Evolutionary conservation across 2,113 vertebrate species (phyloP).

Genomic region (Shinisaurus crocodilurus): DNA sequence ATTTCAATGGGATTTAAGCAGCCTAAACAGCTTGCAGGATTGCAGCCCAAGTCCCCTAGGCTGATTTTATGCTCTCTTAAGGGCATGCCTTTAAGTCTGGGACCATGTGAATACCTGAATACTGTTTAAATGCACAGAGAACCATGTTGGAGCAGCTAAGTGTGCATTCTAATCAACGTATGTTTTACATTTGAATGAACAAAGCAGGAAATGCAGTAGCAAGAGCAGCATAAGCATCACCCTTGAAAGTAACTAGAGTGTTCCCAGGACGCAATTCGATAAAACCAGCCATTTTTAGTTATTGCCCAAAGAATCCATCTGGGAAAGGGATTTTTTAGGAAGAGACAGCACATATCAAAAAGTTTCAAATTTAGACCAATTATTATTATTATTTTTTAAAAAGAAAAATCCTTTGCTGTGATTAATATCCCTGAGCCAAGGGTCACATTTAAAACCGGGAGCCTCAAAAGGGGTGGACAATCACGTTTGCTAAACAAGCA

Average conservation of each 20-base stretch:
- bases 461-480: background rate
- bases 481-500: background rate
- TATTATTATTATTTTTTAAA: background rate
- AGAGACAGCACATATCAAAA: no score
- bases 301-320: background rate
- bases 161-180: background rate
- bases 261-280: background rate
- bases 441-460: background rate
- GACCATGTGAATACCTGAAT: background rate
- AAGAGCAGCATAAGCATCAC: background rate
- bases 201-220: background rate
- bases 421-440: no score
- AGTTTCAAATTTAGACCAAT: background rate
- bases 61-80: background rate
- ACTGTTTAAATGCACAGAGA: background rate
- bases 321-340: background rate
- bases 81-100: background rate
- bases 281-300: constrained; percentile 6
- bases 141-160: background rate
- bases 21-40: background rate
- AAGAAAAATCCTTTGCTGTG: background rate
- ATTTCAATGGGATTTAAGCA: background rate
- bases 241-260: background rate
- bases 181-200: background rate
- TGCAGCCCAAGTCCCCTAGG: no score